Evolutionary conservation across 2,797 vertebrate genomes (phyloP).

Genomic region (Galago senegalensis): DNA sequence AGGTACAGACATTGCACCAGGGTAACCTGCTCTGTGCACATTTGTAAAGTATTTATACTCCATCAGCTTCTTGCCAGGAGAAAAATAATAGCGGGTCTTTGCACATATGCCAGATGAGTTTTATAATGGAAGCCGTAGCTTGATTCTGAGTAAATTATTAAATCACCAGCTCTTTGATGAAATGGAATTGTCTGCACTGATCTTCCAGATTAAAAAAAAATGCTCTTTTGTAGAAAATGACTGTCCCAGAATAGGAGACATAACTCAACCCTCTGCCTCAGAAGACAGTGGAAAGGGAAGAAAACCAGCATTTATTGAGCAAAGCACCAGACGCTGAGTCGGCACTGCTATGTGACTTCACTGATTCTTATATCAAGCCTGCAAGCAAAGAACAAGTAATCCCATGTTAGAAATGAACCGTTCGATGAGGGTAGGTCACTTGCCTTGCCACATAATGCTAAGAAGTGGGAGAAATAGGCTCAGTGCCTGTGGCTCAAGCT

Average conservation of each 20-base stretch:
- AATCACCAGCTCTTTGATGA: constrained; percentile 73
- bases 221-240: not conserved
- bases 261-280: constrained; percentile 12
- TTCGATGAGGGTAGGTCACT: not conserved
- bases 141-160: constrained; percentile 79
- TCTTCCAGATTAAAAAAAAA: constrained; percentile 43
- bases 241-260: not conserved
- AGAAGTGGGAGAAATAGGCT: not conserved
- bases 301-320: constrained; percentile 40
- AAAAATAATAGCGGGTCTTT: constrained; percentile 58
- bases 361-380: not conserved
- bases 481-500: no score
- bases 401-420: not conserved
- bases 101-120: constrained; percentile 46
- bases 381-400: not conserved
- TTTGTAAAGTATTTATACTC: constrained; percentile 64
- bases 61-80: constrained; percentile 39
- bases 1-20: not conserved
- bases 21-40: constrained; percentile 43
- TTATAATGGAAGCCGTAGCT: constrained; percentile 52
- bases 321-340: constrained; percentile 22
- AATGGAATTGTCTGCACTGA: constrained; percentile 71
- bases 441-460: not conserved
- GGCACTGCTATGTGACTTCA: constrained; percentile 3
- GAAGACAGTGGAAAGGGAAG: constrained; percentile 47